These are phyloP conservation scores for Syrrhaptes paradoxus DNA, from an alignment of 2,113 vertebrate species.

Conservation along the genomic window DNA sequence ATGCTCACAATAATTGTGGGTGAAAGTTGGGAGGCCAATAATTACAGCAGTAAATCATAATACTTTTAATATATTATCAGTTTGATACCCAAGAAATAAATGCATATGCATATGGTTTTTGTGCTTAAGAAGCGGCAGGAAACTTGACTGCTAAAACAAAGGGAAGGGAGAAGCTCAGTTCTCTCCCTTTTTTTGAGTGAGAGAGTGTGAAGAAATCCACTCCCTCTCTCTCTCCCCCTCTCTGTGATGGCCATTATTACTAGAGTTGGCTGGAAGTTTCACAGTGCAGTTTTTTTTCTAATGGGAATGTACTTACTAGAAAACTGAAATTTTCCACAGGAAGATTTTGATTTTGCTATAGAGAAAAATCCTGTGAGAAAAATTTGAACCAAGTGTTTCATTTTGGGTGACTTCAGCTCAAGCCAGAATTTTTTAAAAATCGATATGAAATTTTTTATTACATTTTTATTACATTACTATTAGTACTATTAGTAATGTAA, in stretches of 20 bases:
- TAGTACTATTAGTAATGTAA: neutral
- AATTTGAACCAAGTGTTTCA: constrained; percentile 50
- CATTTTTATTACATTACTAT: neutral
- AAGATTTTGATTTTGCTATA: constrained; percentile 41
- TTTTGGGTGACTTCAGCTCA: constrained; percentile 5
- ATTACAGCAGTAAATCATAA: constrained; percentile 65
- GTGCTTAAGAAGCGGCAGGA: constrained; percentile 10
- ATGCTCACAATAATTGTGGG: constrained; percentile 31
- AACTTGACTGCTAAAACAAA: constrained; percentile 35
- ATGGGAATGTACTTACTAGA: constrained; percentile 1
- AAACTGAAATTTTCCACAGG: constrained; percentile 41
- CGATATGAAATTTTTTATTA: neutral
- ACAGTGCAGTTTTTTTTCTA: neutral
- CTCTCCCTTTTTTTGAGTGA: neutral
- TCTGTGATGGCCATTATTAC: constrained; percentile 3
- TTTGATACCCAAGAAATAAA: constrained; percentile 42
- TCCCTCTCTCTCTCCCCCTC: neutral
- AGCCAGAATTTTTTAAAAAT: neutral
- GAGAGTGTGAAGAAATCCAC: neutral
- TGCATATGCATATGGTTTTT: neutral
- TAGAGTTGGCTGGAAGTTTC: constrained; percentile 11
- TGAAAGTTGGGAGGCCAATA: constrained; percentile 53
- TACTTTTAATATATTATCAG: constrained; percentile 60
- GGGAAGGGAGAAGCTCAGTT: neutral
- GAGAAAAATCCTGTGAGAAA: constrained; percentile 42